Conservation (phyloP, 2,797 vertebrate species). For the Danio jaintianensis region DNA sequence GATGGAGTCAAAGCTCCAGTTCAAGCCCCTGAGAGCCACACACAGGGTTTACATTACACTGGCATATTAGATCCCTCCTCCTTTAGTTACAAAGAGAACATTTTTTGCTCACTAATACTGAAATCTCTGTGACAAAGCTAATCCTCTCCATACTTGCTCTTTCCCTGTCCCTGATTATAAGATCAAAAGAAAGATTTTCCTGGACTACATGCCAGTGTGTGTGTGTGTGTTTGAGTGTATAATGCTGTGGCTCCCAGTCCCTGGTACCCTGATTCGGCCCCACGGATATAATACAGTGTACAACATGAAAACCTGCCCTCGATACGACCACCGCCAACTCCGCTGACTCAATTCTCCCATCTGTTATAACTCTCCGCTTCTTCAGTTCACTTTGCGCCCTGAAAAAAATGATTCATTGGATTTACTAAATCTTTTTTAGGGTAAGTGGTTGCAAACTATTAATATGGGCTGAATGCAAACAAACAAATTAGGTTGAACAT, state of each 20-base stretch:
- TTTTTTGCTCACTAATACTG: conserved; percentile 33
- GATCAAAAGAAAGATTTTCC: conserved; percentile 54
- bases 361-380: neutral
- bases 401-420: no score
- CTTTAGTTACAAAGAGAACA: conserved; percentile 37
- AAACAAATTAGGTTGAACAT: no score
- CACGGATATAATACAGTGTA: conserved; percentile 45
- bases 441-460: no score
- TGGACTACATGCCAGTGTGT: conserved; percentile 52
- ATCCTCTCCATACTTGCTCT: conserved; percentile 31
- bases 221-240: conserved; percentile 10
- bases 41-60: conserved; percentile 23
- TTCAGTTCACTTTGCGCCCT: neutral
- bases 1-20: conserved; percentile 46
- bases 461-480: no score
- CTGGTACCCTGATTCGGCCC: conserved; percentile 63
- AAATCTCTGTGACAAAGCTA: conserved; percentile 41
- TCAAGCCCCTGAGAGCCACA: neutral
- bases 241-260: conserved; percentile 69
- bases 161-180: conserved; percentile 44
- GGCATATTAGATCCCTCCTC: conserved; percentile 33
- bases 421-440: no score
- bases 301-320: conserved; percentile 27
- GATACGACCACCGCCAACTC: conserved; percentile 17
- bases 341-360: conserved; percentile 41